Percentiles rank a stretch among this genome's conserved stretches.
Evolutionary conservation across 2,113 vertebrate genomes (phyloP).

Genomic region (Ctenomys sociabilis): DNA sequence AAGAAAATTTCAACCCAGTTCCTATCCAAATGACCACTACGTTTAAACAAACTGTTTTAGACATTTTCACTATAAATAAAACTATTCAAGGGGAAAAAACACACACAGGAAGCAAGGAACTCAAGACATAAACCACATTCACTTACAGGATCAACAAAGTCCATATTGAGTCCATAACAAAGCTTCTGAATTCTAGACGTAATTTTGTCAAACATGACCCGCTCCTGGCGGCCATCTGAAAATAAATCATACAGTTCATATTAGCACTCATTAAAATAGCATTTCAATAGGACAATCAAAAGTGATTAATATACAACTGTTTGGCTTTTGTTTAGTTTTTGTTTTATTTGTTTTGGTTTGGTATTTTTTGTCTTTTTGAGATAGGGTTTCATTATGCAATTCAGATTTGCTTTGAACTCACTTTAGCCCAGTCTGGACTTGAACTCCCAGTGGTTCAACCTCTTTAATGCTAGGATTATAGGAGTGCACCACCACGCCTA

Average conservation of each 20-base stretch:
- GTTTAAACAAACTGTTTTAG: conserved; percentile 12
- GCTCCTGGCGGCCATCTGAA: conserved; percentile 94
- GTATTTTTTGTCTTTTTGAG: background rate
- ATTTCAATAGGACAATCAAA: conserved; percentile 54
- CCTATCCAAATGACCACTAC: conserved; percentile 38
- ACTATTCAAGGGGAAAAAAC: background rate
- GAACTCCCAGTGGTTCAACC: too few relatives aligned
- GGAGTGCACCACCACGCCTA: background rate
- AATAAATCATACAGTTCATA: conserved; percentile 51
- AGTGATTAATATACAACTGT: background rate
- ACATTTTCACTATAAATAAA: conserved; percentile 28
- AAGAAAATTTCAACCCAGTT: conserved; percentile 39
- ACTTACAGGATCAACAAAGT: conserved; percentile 98
- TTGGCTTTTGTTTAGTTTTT: background rate
- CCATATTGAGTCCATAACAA: conserved; percentile 95
- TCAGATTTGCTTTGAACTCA: background rate
- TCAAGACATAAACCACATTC: background rate
- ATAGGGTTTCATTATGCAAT: background rate
- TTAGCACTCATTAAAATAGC: conserved; percentile 43
- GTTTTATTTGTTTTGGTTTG: too few relatives aligned
- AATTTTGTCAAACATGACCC: conserved; percentile 98
- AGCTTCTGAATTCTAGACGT: conserved; percentile 98
- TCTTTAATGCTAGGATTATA: too few relatives aligned
- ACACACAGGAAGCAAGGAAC: background rate
- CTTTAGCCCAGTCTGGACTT: background rate